Base-by-base conservation (phyloP, 2,888 invertebrate species). In the Netelia virgata region DNA sequence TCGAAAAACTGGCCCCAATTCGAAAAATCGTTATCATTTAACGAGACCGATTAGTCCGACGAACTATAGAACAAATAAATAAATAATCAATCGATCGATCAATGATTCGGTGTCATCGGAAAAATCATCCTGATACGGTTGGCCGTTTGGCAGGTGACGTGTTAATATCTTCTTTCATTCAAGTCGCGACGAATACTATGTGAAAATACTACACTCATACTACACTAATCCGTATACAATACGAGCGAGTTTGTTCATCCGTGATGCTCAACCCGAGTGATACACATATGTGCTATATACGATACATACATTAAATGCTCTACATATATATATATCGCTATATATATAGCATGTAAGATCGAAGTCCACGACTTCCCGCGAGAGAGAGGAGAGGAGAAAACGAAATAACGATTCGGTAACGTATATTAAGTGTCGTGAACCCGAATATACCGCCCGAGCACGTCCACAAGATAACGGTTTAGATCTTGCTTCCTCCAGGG, bases 311-410 rank as follows among this genome's bases (percentile, higher is more conserved):
- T 6, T 47, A 47, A 3, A 28, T 28, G 28, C 14, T 47, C 3
- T 47, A 3, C 5, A 5, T 47, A 14, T 47, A 47, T 47, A 6
- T 47, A 47, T 11, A 69, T 20, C 66, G 57, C n/a, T n/a, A n/a
- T n/a, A n/a, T n/a, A n/a, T n/a, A n/a, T n/a, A n/a, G n/a, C n/a
- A n/a, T n/a, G n/a, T n/a, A 85, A 82, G 84, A 85, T 79, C 84
- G 82, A 85, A 85, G 84, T 85, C 82, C 84, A 85, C 84, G 82
- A 85, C 84, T 85, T 85, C 82, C 84, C 84, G 82, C 75, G 75
- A 70, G 64, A 0, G 82, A 72, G 75, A 70, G 64, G 59, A 73
- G 50, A 77, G 72, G 61, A 75, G 76, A 55, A 59, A 53, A 75
- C 70, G 83, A 83, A 73, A 55, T 41, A 57, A 78, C 79, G 79